Evolutionary conservation across 2,113 vertebrate species (phyloP).

Genomic region (Menidia beryllina): DNA sequence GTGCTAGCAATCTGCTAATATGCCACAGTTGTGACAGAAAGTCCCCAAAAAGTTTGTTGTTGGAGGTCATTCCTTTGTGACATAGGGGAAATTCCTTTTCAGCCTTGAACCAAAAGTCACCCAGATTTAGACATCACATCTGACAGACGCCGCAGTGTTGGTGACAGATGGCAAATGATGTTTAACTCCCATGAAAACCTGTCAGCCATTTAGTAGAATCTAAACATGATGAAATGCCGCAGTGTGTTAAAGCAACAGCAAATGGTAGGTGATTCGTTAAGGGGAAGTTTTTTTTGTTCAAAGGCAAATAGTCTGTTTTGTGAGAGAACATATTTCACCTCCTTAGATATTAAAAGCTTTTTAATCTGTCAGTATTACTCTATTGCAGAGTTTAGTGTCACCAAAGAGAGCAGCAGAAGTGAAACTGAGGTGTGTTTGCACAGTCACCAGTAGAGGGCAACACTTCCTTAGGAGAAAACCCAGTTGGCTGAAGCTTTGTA

Average conservation of each 20-base stretch:
- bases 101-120: conserved; percentile 29
- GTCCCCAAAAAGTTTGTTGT: conserved; percentile 4
- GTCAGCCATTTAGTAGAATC: conserved; percentile 40
- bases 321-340: not conserved
- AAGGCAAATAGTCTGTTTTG: not conserved
- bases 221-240: conserved; percentile 46
- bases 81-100: conserved; percentile 38
- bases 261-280: not conserved
- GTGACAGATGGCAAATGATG: conserved; percentile 56
- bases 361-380: conserved; percentile 4
- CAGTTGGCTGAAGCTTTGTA: conserved; percentile 35
- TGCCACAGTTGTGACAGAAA: conserved; percentile 7
- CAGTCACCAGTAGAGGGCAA: conserved; percentile 79
- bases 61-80: conserved; percentile 19
- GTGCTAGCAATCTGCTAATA: conserved; percentile 38
- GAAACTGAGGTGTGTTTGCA: conserved; percentile 14
- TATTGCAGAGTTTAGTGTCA: conserved; percentile 11
- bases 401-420: not conserved
- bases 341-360: no score
- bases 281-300: not conserved
- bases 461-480: conserved; percentile 59
- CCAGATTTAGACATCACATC: conserved; percentile 61
- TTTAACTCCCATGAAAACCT: conserved; percentile 54
- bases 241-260: conserved; percentile 19
- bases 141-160: conserved; percentile 45